phyloP scores from a whole-genome alignment of 2,888 invertebrate genomes.

The Hyposoter dolosus region DNA sequence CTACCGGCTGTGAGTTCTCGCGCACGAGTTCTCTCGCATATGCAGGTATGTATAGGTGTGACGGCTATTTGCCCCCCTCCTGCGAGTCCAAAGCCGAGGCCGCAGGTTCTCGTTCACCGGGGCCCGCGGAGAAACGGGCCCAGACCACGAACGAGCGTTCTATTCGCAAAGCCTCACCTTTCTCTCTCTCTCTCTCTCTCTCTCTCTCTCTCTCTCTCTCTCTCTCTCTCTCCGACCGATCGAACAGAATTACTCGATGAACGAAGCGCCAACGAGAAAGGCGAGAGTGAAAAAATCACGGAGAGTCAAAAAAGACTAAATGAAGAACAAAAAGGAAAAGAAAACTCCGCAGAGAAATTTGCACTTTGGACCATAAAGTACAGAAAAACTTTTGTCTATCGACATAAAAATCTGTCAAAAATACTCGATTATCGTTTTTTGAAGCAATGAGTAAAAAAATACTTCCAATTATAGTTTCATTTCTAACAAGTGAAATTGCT shows the following conservation, averaged over 20 bases:
- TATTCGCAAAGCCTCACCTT: slow-evolving; percentile 38
- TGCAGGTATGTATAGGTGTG: slow-evolving; percentile 45
- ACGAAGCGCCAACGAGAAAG: slow-evolving; percentile 47
- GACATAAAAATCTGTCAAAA: not conserved
- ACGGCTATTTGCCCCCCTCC: slow-evolving; percentile 26
- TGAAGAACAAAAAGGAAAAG: slow-evolving; percentile 17
- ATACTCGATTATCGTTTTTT: not conserved
- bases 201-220: not conserved
- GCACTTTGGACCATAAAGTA: not conserved
- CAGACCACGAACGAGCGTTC: slow-evolving; percentile 49
- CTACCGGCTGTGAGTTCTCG: slow-evolving; percentile 63
- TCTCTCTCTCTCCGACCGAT: slow-evolving; percentile 12
- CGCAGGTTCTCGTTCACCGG: slow-evolving; percentile 40
- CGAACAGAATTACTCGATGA: slow-evolving; percentile 31
- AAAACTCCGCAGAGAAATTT: not conserved
- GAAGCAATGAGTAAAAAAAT: not conserved
- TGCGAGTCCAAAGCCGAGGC: not conserved
- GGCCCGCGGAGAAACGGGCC: slow-evolving; percentile 53
- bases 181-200: not conserved
- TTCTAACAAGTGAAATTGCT: not conserved
- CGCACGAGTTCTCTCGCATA: slow-evolving; percentile 53
- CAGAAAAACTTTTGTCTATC: not conserved
- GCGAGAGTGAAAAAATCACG: slow-evolving; percentile 31
- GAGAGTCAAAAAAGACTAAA: slow-evolving; percentile 7
- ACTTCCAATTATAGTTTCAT: not conserved